Evolutionary conservation across 2,113 vertebrate species (phyloP), one percentile per base, ranked within the genome.

Genomic region (Vulpes lagopus): DNA sequence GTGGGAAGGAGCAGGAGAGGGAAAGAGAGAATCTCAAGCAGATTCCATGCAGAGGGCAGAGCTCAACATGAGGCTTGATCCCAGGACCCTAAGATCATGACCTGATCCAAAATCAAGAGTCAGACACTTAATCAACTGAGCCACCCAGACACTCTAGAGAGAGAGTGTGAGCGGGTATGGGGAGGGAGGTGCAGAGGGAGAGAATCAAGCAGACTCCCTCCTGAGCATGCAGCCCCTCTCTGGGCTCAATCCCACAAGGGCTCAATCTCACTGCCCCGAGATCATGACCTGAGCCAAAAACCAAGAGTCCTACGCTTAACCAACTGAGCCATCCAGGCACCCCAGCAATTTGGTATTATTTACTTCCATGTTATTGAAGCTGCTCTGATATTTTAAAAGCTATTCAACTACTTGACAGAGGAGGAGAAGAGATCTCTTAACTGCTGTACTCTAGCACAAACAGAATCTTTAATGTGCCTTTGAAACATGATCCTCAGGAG

Each of bases 381-480:
- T 79, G 53, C 62, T 95, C 32, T 96, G 65, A 91, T 62, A 90
- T 35, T 55, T 94, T 71, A 89, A 96, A 49, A 74, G 20, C 32
- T 95, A 30, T 89, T 32, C 84, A 93, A 96, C 90, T 81, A 96
- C 86, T 89, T 94, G 51, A 92, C 22, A 86, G 35, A 81, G 19
- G 43, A 78, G 83, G 38, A 95, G 5, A 94, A 64, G 64, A 57
- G 3, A 59, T 84, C 25, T 97, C 53, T 85, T 86, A 92, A 96
- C 19, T 95, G 16, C 89, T 93, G 65, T 53, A 17, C 3, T 73
- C 6, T 83, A 91, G 27, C n/a, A 93, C 55, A 96, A 83, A 96
- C 3, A 67, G 73, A 86, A 91, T 55, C 12, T 83, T 89, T 87
- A 74, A 64, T n/a, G 11, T 74, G 69, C n/a, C 89, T 90, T 89